phyloP scores from a whole-genome alignment of 2,888 invertebrate species.

The Netelia fuscicornis region DNA sequence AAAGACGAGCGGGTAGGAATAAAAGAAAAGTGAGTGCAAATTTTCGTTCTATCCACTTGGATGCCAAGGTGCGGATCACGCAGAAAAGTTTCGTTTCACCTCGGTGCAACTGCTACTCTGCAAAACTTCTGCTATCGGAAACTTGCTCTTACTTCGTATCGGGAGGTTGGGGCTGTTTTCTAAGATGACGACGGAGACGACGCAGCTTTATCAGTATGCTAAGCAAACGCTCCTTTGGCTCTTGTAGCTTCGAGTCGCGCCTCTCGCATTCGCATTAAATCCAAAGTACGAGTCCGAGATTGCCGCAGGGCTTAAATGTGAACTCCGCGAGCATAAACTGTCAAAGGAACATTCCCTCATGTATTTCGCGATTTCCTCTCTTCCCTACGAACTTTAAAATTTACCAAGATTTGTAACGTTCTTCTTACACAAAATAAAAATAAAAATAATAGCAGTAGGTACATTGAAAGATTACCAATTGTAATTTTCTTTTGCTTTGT shows the following conservation, averaged over 20 bases:
- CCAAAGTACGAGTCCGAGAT: constrained; percentile 30
- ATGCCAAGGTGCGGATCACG: constrained; percentile 12
- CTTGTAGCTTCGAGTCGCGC: constrained; percentile 48
- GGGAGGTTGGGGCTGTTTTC: constrained; percentile 28
- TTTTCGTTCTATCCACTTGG: constrained; percentile 1
- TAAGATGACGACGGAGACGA: constrained; percentile 37
- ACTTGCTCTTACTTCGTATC: constrained; percentile 52
- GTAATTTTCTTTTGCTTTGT: too few species aligned
- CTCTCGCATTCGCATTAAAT: constrained; percentile 60
- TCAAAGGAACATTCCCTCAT: constrained; percentile 49
- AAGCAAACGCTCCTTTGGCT: constrained; percentile 65
- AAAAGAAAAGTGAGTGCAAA: constrained; percentile 28
- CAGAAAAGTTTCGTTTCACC: constrained; percentile 9
- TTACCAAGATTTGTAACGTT: background rate
- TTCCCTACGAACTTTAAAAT: constrained; percentile 32
- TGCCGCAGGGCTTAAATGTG: constrained; percentile 51
- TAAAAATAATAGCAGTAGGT: too few species aligned
- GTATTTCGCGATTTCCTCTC: constrained; percentile 44
- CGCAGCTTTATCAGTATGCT: constrained; percentile 67
- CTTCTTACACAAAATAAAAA: background rate
- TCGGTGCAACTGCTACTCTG: constrained; percentile 13
- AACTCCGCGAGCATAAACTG: constrained; percentile 9
- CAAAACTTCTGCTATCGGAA: constrained; percentile 62
- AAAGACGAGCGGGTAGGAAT: background rate
- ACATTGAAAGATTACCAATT: too few species aligned